Evolutionary conservation across 1,140 invertebrate species (phyloP).

Genomic region (Plectrocnemia conspersa): DNA sequence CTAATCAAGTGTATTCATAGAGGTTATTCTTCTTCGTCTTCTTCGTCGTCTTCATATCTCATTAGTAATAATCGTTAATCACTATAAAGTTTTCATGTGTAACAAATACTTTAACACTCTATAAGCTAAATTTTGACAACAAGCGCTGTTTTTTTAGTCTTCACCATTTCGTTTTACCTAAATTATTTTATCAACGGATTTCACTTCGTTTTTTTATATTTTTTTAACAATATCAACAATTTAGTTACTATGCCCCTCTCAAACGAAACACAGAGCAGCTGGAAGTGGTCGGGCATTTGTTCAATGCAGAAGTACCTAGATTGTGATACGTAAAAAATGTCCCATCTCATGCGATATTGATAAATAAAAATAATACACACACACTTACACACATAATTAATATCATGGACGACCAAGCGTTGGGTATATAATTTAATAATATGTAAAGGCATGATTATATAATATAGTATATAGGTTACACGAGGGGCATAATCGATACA

Average conservation of each 20-base stretch:
- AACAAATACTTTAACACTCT: constrained; percentile 36
- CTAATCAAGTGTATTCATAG: constrained; percentile 34
- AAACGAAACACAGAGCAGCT: too few relatives aligned
- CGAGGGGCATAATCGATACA: constrained; percentile 24
- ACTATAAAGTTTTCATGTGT: constrained; percentile 35
- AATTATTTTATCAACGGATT: too few relatives aligned
- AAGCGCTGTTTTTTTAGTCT: constrained; percentile 35
- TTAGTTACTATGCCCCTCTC: constrained; percentile 27
- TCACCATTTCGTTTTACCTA: constrained; percentile 35
- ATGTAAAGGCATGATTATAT: not conserved
- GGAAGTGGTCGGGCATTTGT: too few relatives aligned
- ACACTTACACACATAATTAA: too few relatives aligned
- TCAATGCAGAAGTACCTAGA: too few relatives aligned
- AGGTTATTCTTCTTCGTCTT: not conserved
- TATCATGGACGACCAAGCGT: too few relatives aligned
- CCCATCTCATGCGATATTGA: too few relatives aligned
- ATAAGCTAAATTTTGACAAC: constrained; percentile 37
- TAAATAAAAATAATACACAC: too few relatives aligned
- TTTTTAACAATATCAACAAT: constrained; percentile 25
- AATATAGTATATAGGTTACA: not conserved
- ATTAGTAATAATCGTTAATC: constrained; percentile 12
- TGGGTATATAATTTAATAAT: not conserved
- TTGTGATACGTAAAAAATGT: too few relatives aligned
- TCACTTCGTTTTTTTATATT: constrained; percentile 24
- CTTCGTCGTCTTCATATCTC: not conserved